A percentile compares a stretch with the other conserved stretches of the same genome.
Conservation (phyloP, 2,888 invertebrate genomes). For the Neoitamus cyanurus region DNA sequence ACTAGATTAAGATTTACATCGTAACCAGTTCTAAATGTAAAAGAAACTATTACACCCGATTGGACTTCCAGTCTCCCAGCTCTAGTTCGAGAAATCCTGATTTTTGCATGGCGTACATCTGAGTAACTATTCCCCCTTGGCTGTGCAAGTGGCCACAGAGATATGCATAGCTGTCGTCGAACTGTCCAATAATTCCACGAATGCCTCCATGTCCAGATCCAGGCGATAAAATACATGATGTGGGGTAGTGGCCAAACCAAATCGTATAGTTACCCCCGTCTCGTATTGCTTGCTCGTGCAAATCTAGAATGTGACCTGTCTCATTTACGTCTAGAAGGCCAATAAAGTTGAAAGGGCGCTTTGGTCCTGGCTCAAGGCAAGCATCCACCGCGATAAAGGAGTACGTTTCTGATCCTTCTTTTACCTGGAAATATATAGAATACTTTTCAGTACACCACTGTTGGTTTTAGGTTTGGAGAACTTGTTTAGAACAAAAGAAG, state of each 20-base stretch:
- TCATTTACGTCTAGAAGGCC: slow-evolving; percentile 75
- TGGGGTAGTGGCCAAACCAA: slow-evolving; percentile 93
- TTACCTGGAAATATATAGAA: slow-evolving; percentile 60
- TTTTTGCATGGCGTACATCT: slow-evolving; percentile 88
- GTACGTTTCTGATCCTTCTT: slow-evolving; percentile 70
- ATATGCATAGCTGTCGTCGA: slow-evolving; percentile 77
- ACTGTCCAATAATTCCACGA: slow-evolving; percentile 71
- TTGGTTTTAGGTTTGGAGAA: too few species aligned
- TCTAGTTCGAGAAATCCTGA: slow-evolving; percentile 88
- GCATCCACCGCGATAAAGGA: slow-evolving; percentile 91
- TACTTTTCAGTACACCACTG: too few species aligned
- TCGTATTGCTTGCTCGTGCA: slow-evolving; percentile 70
- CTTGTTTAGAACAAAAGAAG: too few species aligned
- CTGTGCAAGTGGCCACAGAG: slow-evolving; percentile 92
- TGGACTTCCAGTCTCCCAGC: slow-evolving; percentile 92
- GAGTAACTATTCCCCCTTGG: slow-evolving; percentile 79
- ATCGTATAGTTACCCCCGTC: slow-evolving; percentile 72
- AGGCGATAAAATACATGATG: slow-evolving; percentile 81
- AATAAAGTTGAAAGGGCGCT: slow-evolving; percentile 91
- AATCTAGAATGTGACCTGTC: slow-evolving; percentile 69
- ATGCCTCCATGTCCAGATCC: slow-evolving; percentile 68
- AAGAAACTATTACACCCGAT: slow-evolving; percentile 73
- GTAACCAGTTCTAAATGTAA: not conserved
- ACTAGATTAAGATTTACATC: slow-evolving; percentile 64
- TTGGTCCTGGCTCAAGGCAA: slow-evolving; percentile 85